Evolutionary conservation across 2,888 invertebrate genomes (phyloP).

Genomic region (Linnaemya vulpina): DNA sequence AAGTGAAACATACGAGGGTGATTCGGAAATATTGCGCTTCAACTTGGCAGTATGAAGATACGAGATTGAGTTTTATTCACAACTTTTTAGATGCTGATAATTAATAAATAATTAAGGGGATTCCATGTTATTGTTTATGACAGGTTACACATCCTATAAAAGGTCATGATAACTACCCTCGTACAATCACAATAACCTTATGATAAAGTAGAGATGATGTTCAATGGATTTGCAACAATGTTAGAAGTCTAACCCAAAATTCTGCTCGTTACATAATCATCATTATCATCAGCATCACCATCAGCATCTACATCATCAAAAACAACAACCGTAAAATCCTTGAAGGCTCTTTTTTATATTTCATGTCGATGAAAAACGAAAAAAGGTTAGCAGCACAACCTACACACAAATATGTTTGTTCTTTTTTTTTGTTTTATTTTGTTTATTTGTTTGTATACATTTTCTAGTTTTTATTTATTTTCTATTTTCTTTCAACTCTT

Average conservation of each 20-base stretch:
- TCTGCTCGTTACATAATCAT: conserved; percentile 49
- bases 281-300: conserved; percentile 22
- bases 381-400: conserved; percentile 12
- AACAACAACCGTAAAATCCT: conserved; percentile 65
- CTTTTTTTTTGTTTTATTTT: no score
- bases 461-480: conserved; percentile 12
- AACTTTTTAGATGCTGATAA: no score
- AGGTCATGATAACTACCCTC: neutral
- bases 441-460: conserved; percentile 4
- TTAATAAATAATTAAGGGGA: no score
- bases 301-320: conserved; percentile 24
- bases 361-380: conserved; percentile 18
- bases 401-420: conserved; percentile 59
- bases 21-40: neutral
- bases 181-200: neutral
- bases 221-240: conserved; percentile 28
- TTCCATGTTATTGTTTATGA: no score
- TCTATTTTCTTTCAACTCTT: neutral
- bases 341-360: conserved; percentile 68
- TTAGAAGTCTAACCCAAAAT: conserved; percentile 26
- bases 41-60: neutral
- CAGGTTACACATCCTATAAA: no score
- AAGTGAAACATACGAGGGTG: neutral
- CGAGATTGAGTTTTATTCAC: no score
- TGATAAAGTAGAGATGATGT: neutral